phyloP scores from a whole-genome alignment of 2,888 invertebrate genomes.

The Lysandra coridon region DNA sequence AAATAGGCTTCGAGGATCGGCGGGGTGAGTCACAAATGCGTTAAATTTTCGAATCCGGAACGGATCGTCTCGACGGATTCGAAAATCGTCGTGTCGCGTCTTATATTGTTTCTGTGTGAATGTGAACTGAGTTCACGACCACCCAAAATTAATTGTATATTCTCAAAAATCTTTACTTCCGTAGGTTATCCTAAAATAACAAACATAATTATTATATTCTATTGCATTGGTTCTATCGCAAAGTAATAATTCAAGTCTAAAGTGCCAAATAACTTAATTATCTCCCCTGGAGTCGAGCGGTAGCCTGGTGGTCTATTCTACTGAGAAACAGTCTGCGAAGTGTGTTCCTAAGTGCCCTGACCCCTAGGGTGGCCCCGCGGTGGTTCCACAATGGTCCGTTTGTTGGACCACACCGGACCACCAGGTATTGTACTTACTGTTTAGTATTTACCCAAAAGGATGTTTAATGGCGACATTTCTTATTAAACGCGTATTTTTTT shows the following conservation, averaged over 20 bases:
- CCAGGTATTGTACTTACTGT: background rate
- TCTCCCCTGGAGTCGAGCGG: background rate
- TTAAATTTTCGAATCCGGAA: no score
- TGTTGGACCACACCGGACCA: background rate
- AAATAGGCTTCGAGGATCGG: no score
- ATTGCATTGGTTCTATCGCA: background rate
- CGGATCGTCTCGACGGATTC: no score
- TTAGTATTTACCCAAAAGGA: background rate
- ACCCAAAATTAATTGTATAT: no score
- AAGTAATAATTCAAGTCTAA: background rate
- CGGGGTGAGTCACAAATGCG: no score
- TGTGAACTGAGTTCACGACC: no score
- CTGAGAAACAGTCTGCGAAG: background rate
- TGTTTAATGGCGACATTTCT: background rate
- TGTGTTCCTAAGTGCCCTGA: background rate
- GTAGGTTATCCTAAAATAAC: background rate
- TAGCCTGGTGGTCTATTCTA: background rate
- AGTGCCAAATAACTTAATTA: background rate
- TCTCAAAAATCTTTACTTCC: background rate
- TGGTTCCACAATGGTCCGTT: background rate
- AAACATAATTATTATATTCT: background rate
- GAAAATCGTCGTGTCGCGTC: no score
- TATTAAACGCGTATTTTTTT: no score
- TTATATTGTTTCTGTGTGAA: no score
- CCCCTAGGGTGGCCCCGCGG: background rate